Base-by-base conservation (phyloP, 2,888 invertebrate genomes). In the Ophion slaviceki region DNA sequence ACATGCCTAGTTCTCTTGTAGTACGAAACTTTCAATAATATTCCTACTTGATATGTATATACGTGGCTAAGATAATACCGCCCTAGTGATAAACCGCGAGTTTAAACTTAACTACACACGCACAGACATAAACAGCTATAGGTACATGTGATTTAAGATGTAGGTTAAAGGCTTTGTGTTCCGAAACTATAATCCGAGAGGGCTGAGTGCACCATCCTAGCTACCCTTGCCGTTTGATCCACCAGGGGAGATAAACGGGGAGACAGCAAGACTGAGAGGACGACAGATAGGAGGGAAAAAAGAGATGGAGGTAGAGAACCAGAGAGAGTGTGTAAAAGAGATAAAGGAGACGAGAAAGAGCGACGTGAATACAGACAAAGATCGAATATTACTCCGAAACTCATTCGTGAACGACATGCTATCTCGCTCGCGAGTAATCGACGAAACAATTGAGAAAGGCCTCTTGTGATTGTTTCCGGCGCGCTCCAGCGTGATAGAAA, bases 141-240 rank as follows among this genome's bases (percentile, higher is more conserved):
- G 64, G 17, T 53, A 28, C 47, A n/a, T 40, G 24, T 64, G 47
- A 64, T 75, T 17, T 20, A 36, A 24, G 57, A 67, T 67, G 40
- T 59, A 67, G 57, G 28, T 59, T n/a, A 11, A 20, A 62, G 53
- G 75, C 75, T 84, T 70, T 79, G 78, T 72, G 62, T 71, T 57
- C 10, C 20, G 47, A 84, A 75, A 75, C 75, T 67, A 80, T 84
- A 77, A 80, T 80, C 62, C 84, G 45, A 40, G 17, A 20, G 79
- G 62, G 40, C 61, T 17, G 40, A 74, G 75, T 75, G 62, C 53
- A 72, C 74, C 61, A 28, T 53, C 57, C 57, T 61, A 47, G 45
- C 59, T 67, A 53, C 53, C 62, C 75, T 53, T 82, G 62, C 53
- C 64, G 40, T 82, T 82, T 82, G 76, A 82, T 82, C 70, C 10